phyloP scores from a whole-genome alignment of 2,888 invertebrate species.

The Zelleria hepariella region DNA sequence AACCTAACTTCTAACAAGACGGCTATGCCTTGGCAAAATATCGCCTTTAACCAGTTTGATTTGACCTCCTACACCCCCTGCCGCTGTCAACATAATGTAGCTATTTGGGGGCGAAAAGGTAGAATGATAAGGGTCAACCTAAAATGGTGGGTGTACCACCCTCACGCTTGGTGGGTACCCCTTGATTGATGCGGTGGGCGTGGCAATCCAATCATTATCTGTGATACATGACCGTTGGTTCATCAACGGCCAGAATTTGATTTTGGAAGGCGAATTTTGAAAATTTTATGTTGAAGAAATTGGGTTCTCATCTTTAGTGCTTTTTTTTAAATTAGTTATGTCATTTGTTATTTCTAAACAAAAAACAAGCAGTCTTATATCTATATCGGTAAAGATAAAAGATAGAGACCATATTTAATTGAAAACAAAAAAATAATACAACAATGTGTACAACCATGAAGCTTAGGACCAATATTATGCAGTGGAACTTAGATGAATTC shows the following conservation, averaged over 20 bases:
- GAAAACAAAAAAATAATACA: too few relatives aligned
- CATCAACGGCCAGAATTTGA: slow-evolving; percentile 46
- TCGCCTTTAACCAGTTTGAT: slow-evolving; percentile 28
- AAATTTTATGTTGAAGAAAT: slow-evolving; percentile 10
- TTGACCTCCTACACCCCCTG: slow-evolving; percentile 25
- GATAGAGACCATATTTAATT: too few relatives aligned
- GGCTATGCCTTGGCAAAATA: slow-evolving; percentile 59
- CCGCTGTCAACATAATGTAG: slow-evolving; percentile 1
- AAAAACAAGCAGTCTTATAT: too few relatives aligned
- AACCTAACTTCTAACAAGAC: slow-evolving; percentile 68
- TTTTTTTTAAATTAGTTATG: not conserved
- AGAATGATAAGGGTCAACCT: slow-evolving; percentile 30
- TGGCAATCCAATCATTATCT: slow-evolving; percentile 71
- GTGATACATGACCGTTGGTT: slow-evolving; percentile 65
- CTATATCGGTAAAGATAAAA: too few relatives aligned
- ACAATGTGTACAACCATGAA: too few relatives aligned
- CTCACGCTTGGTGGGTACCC: slow-evolving; percentile 37
- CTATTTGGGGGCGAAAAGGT: not conserved
- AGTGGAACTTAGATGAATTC: too few relatives aligned
- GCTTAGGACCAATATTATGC: too few relatives aligned
- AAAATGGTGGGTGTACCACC: slow-evolving; percentile 29
- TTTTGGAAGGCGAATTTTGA: slow-evolving; percentile 20
- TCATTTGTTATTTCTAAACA: not conserved
- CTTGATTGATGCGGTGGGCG: slow-evolving; percentile 71
- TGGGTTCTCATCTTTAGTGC: not conserved